phyloP scores from a whole-genome alignment of 2,888 invertebrate species.

The Drosophila testacea region DNA sequence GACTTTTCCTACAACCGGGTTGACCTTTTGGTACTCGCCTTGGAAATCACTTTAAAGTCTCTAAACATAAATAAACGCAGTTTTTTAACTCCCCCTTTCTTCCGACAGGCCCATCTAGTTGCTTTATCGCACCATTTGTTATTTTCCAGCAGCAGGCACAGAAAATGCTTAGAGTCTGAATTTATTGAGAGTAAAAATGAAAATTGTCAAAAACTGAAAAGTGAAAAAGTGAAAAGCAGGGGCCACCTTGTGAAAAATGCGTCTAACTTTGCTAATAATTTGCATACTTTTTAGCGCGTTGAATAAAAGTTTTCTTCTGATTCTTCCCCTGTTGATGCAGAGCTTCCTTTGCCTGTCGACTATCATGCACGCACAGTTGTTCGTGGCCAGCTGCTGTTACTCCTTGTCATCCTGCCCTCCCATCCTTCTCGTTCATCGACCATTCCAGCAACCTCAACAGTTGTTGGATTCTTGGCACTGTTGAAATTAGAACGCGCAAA shows the following conservation, averaged over 20 bases:
- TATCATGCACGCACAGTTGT: constrained; percentile 51
- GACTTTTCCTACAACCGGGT: neutral
- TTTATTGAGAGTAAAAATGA: constrained; percentile 60
- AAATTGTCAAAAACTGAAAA: constrained; percentile 62
- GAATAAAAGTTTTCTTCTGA: constrained; percentile 48
- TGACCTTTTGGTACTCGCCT: constrained; percentile 37
- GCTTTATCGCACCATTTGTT: constrained; percentile 28
- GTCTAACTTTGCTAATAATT: constrained; percentile 78
- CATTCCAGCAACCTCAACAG: constrained; percentile 22
- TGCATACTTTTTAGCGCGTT: constrained; percentile 73
- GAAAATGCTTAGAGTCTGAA: constrained; percentile 40
- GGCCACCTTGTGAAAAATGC: constrained; percentile 65
- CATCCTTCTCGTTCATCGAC: neutral
- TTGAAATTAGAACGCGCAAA: constrained; percentile 67
- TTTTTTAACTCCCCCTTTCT: neutral
- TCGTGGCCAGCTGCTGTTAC: constrained; percentile 39
- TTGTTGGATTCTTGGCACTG: constrained; percentile 40
- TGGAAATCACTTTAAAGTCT: constrained; percentile 47
- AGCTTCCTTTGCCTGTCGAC: constrained; percentile 21
- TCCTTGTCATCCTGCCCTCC: neutral
- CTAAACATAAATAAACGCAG: constrained; percentile 50
- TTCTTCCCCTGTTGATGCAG: neutral
- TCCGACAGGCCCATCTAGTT: neutral
- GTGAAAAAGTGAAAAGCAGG: constrained; percentile 19
- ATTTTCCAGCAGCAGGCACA: constrained; percentile 31